Conservation (phyloP, 2,888 invertebrate species). For the Chrysolina americana region DNA sequence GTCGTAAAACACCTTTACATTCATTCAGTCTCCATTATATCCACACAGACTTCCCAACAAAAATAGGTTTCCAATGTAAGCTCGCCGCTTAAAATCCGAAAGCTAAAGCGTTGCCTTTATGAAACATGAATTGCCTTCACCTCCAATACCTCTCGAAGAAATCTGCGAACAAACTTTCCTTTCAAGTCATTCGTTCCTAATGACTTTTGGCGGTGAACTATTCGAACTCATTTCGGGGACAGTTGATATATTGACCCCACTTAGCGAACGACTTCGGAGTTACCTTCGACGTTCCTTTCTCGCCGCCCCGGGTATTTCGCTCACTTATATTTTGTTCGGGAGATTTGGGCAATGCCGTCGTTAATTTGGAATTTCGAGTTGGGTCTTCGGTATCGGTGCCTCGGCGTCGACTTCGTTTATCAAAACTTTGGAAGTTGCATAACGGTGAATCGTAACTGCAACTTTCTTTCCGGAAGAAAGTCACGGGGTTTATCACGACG, state of each 20-base stretch:
- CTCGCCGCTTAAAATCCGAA: background rate
- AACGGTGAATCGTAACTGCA: background rate
- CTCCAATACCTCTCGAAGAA: conserved; percentile 12
- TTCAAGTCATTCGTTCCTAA: conserved; percentile 19
- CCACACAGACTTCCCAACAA: too few relatives aligned
- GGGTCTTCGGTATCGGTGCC: background rate
- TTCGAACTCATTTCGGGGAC: conserved; percentile 14
- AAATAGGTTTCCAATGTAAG: too few relatives aligned
- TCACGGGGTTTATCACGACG: background rate
- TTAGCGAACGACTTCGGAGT: conserved; percentile 10
- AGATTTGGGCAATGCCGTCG: background rate
- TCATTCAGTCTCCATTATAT: too few relatives aligned
- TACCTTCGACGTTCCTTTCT: background rate
- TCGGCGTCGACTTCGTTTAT: background rate
- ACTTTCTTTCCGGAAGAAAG: background rate
- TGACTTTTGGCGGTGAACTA: conserved; percentile 17
- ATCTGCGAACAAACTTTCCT: conserved; percentile 18
- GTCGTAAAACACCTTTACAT: too few relatives aligned
- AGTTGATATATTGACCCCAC: conserved; percentile 26
- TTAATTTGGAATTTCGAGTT: background rate
- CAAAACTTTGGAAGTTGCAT: background rate
- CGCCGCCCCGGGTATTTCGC: background rate
- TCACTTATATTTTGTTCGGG: background rate
- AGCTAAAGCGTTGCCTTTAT: background rate
- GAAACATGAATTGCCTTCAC: conserved; percentile 5